phyloP scores from a whole-genome alignment of 2,888 invertebrate genomes.

The Cartodere bifasciata region DNA sequence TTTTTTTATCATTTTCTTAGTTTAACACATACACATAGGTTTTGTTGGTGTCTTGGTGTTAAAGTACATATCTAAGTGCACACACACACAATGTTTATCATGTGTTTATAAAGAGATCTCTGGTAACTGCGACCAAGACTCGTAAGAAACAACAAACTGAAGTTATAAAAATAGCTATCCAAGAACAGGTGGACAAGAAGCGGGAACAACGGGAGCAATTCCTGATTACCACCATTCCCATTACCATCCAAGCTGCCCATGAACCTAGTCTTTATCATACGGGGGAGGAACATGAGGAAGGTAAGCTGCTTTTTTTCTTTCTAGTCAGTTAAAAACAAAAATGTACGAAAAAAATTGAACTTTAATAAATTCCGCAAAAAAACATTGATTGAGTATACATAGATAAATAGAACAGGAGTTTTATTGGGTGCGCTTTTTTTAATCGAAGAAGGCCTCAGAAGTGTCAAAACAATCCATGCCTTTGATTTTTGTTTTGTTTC shows the following conservation, averaged over 20 bases:
- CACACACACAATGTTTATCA: too few species aligned
- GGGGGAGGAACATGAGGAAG: slow-evolving; percentile 78
- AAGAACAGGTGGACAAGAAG: slow-evolving; percentile 92
- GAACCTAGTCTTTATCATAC: slow-evolving; percentile 86
- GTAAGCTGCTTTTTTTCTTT: slow-evolving; percentile 34
- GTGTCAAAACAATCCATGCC: too few species aligned
- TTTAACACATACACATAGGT: not conserved
- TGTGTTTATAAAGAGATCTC: too few species aligned
- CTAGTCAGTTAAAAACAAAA: too few species aligned
- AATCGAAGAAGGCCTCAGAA: too few species aligned
- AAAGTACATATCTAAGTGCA: too few species aligned
- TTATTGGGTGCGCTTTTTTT: too few species aligned
- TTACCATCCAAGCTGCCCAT: slow-evolving; percentile 88
- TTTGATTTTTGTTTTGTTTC: too few species aligned
- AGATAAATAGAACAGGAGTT: too few species aligned
- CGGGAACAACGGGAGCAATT: slow-evolving; percentile 91
- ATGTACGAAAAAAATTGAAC: too few species aligned
- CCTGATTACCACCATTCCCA: slow-evolving; percentile 88
- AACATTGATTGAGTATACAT: too few species aligned
- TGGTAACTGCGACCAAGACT: slow-evolving; percentile 97
- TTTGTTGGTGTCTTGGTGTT: slow-evolving; percentile 7
- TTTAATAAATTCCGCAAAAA: too few species aligned
- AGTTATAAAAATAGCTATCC: slow-evolving; percentile 85
- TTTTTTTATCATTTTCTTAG: slow-evolving; percentile 1
- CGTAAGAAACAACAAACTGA: slow-evolving; percentile 98